Base-by-base conservation (phyloP, 53 echinoderm and acorn worm species). In the Stichopus horrens region DNA sequence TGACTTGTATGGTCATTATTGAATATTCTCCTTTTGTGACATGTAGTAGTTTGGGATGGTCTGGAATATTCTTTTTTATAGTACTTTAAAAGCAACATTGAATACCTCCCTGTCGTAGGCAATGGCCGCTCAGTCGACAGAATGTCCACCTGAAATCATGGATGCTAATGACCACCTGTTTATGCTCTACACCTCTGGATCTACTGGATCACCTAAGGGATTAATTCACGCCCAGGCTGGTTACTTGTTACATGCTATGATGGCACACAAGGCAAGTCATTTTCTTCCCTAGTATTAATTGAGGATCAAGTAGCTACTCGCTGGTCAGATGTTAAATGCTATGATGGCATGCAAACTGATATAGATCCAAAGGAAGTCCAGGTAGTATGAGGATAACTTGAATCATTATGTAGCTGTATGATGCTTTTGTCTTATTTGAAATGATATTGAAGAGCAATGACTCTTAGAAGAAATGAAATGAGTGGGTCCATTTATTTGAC, bases 161-260 rank as follows among this genome's bases (percentile, higher is more conserved):
- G 88, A 93, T 84, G 89, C 94, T 55, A 95, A 98, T 74, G 98
- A 98, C 67, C 92, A 94, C 5, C 89, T 98, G 58, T 98, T 98
- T 74, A 98, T 95, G 98, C 88, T 98, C 55, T 96, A 98, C 73
- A 98, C 98, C 55, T 98, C 98, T 53, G 98, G 98, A 1, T 95
- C 95, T 8, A 98, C 98, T 11, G 98, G 98, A 5, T 88, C 94
- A 68, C 94, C 95, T 23, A 98, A 98, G 77, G 98, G 98, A 8
- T 90, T 96, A 9, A 83, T 83, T 21, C 98, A 97, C 86, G 92
- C 94, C 10, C 95, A 97, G 83, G 98, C 95, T 71, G 98, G 98
- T 0, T 97, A 97, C 77, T 75, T 94, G 10, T 90, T 97, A 55
- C 94, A 97, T 92, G 93, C 98, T 23, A 86, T 90, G 37, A 75